Conservation (phyloP, 92 coral and sea anemone species). For the Umimayanthus chanpuru region DNA sequence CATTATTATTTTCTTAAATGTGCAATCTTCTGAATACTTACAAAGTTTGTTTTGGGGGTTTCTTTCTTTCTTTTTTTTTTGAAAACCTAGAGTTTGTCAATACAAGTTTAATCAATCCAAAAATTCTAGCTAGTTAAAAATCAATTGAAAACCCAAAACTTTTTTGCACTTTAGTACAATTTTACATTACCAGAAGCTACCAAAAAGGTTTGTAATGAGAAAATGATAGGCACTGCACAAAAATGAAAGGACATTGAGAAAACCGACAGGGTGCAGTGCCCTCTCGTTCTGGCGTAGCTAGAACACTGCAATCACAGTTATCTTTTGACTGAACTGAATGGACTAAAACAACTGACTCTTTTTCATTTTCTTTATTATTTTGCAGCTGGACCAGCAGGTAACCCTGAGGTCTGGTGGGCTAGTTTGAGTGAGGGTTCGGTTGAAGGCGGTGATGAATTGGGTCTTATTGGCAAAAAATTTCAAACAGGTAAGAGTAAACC, state of each 20-base stretch:
- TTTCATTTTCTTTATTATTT: neutral
- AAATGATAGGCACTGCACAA: too few relatives aligned
- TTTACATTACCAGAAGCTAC: too few relatives aligned
- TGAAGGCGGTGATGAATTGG: conserved; percentile 94
- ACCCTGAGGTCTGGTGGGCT: conserved; percentile 99
- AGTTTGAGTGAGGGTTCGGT: conserved; percentile 93
- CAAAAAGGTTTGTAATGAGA: too few relatives aligned
- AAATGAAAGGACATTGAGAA: too few relatives aligned
- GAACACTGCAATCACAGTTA: neutral
- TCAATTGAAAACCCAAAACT: too few relatives aligned
- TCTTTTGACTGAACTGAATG: neutral
- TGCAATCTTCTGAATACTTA: neutral
- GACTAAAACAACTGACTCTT: neutral
- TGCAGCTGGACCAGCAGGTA: conserved; percentile 98
- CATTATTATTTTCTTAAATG: neutral
- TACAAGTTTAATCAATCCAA: too few relatives aligned
- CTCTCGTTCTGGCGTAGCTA: neutral
- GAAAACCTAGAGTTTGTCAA: too few relatives aligned
- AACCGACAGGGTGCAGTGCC: neutral
- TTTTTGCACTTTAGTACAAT: too few relatives aligned
- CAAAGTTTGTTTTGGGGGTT: too few relatives aligned
- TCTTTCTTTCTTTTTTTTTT: neutral
- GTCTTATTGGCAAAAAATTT: conserved; percentile 98
- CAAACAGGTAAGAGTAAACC: conserved; percentile 72
- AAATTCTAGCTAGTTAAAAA: too few relatives aligned